Evolutionary conservation across 2,888 invertebrate species (phyloP).

Genomic region (Acronicta alni): DNA sequence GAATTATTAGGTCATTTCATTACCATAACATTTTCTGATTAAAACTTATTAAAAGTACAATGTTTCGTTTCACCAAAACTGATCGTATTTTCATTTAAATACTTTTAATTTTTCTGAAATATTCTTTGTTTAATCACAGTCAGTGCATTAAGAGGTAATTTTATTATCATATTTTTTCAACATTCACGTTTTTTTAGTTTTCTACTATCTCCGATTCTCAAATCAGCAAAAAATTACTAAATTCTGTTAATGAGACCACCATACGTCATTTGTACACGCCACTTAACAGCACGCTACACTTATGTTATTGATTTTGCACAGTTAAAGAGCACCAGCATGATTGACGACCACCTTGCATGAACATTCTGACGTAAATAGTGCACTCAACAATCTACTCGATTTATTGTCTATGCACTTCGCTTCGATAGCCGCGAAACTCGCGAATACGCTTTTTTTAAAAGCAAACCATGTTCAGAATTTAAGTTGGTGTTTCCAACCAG

Average conservation of each 20-base stretch:
- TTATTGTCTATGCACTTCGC: conserved; percentile 51
- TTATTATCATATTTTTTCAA: neutral
- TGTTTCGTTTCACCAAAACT: too few relatives aligned
- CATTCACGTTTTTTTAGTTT: neutral
- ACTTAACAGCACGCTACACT: conserved; percentile 47
- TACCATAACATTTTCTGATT: too few relatives aligned
- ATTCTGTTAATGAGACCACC: conserved; percentile 17
- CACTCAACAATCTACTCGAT: conserved; percentile 50
- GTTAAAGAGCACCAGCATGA: conserved; percentile 41
- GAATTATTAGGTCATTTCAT: too few relatives aligned
- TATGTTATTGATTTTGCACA: conserved; percentile 48
- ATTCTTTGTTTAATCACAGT: too few relatives aligned
- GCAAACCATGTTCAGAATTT: conserved; percentile 46
- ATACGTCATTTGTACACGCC: conserved; percentile 43
- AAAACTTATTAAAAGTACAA: too few relatives aligned
- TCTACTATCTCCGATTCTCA: neutral
- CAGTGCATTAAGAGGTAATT: too few relatives aligned
- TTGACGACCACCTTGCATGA: conserved; percentile 56
- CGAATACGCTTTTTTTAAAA: conserved; percentile 40
- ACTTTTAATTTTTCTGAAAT: too few relatives aligned
- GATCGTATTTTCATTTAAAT: too few relatives aligned
- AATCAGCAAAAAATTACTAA: conserved; percentile 10
- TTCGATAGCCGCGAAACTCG: conserved; percentile 52
- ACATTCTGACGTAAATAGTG: conserved; percentile 47
- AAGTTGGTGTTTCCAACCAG: conserved; percentile 30